These are phyloP conservation scores for Xyrichtys novacula DNA, from an alignment of 2,797 vertebrate genomes.

Conservation along the genomic window DNA sequence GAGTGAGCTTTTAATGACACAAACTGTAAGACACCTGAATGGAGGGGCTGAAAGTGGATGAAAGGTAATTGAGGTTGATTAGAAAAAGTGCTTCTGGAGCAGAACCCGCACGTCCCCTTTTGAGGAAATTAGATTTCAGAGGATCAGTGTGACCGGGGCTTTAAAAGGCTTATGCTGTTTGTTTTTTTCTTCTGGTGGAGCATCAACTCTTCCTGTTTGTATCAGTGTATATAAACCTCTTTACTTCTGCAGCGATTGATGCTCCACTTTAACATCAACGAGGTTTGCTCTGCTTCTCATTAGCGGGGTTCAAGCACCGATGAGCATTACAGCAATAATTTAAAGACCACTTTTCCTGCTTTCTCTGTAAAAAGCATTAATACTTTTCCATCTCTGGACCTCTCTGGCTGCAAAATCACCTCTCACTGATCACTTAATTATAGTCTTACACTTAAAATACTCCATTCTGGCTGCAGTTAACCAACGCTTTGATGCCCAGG, in stretches of 20 bases:
- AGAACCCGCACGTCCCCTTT: conserved; percentile 58
- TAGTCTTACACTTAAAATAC: conserved; percentile 1
- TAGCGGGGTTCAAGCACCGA: conserved; percentile 25
- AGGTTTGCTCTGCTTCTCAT: conserved; percentile 43
- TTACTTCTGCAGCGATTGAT: conserved; percentile 37
- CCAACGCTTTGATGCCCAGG: neutral
- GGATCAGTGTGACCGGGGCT: conserved; percentile 48
- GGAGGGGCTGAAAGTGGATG: conserved; percentile 48
- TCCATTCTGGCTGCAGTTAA: conserved; percentile 2
- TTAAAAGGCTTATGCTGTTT: conserved; percentile 51
- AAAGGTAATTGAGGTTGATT: conserved; percentile 74
- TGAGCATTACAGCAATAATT: conserved; percentile 15
- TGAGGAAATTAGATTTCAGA: conserved; percentile 60
- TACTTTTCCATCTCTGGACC: conserved; percentile 6
- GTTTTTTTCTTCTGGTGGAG: conserved; percentile 19
- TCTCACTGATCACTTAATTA: conserved; percentile 29
- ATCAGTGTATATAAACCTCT: conserved; percentile 14
- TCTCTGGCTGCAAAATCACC: conserved; percentile 5
- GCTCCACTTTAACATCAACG: conserved; percentile 20
- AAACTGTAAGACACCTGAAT: conserved; percentile 61
- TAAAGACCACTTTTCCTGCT: conserved; percentile 24
- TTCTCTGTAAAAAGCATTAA: conserved; percentile 25
- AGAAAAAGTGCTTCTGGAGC: conserved; percentile 67
- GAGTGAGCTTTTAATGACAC: conserved; percentile 41
- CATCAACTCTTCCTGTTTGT: neutral